phyloP scores from a whole-genome alignment of 2,888 invertebrate species.

The Adelognathus sp. region DNA sequence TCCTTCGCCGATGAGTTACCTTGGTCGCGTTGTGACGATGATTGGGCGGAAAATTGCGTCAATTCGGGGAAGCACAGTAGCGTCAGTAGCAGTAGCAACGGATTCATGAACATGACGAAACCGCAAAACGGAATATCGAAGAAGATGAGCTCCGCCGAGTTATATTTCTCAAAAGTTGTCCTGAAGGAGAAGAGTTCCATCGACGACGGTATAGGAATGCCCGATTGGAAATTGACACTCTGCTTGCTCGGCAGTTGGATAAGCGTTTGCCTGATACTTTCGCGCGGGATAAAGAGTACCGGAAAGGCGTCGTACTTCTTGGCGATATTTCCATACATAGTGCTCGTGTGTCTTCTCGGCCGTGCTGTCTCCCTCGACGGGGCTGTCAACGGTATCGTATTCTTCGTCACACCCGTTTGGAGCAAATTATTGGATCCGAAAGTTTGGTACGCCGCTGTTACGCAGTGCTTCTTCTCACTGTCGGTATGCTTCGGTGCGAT shows the following conservation, averaged over 20 bases:
- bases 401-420: constrained; percentile 87
- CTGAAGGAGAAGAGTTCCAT: constrained; percentile 82
- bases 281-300: constrained; percentile 84
- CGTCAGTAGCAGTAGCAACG: constrained; percentile 13
- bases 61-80: constrained; percentile 61
- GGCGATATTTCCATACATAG: constrained; percentile 86
- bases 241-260: constrained; percentile 83
- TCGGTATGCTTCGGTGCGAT: constrained; percentile 85
- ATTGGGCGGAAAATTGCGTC: constrained; percentile 74
- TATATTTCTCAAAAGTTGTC: constrained; percentile 80
- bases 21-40: constrained; percentile 79
- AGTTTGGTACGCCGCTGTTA: constrained; percentile 86
- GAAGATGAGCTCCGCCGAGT: constrained; percentile 69
- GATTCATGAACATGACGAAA: constrained; percentile 9
- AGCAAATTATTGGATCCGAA: constrained; percentile 84
- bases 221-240: constrained; percentile 83
- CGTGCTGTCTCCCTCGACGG: constrained; percentile 85
- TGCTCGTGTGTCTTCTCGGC: constrained; percentile 84
- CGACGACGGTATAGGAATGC: constrained; percentile 83
- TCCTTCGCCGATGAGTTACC: constrained; percentile 81
- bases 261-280: constrained; percentile 82
- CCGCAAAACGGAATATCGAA: constrained; percentile 42
- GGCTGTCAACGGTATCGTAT: constrained; percentile 84
- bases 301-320: constrained; percentile 88
- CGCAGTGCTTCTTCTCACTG: constrained; percentile 85